Percentiles rank a stretch among this genome's conserved stretches.
Evolutionary conservation across 2,888 invertebrate species (phyloP).

Genomic region (Mimachlamys varia): DNA sequence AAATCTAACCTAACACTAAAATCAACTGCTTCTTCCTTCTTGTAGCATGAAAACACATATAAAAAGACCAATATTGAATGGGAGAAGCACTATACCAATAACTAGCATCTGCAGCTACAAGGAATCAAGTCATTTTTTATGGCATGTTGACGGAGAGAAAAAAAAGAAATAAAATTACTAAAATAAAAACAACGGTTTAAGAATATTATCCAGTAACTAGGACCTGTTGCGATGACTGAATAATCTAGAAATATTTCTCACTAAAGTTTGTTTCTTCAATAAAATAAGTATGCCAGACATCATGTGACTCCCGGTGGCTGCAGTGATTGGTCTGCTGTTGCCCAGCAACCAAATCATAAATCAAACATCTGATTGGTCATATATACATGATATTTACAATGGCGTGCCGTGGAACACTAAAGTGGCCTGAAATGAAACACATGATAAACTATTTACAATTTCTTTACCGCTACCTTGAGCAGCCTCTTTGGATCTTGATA

Average conservation of each 20-base stretch:
- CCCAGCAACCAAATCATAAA: slow-evolving; percentile 19
- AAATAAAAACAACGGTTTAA: not conserved
- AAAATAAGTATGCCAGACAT: not conserved
- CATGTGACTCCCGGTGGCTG: not conserved
- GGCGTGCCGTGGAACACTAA: not conserved
- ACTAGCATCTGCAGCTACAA: not conserved
- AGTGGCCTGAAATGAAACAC: not conserved
- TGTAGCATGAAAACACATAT: not conserved
- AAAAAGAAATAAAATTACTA: not conserved
- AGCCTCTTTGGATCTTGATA: not conserved
- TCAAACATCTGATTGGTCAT: slow-evolving; percentile 19
- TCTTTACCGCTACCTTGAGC: not conserved
- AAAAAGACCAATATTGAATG: not conserved
- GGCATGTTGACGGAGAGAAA: not conserved
- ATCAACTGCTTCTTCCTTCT: not conserved
- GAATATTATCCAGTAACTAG: not conserved
- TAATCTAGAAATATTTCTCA: not conserved
- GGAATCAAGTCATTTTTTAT: not conserved
- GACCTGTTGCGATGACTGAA: not conserved
- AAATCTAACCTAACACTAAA: not conserved
- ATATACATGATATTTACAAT: slow-evolving; percentile 18
- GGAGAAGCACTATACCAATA: slow-evolving; percentile 20
- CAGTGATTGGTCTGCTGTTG: not conserved
- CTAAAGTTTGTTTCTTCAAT: not conserved
- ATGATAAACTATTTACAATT: not conserved